Conservation (phyloP, 2,797 vertebrate genomes). For the Alca torda region DNA sequence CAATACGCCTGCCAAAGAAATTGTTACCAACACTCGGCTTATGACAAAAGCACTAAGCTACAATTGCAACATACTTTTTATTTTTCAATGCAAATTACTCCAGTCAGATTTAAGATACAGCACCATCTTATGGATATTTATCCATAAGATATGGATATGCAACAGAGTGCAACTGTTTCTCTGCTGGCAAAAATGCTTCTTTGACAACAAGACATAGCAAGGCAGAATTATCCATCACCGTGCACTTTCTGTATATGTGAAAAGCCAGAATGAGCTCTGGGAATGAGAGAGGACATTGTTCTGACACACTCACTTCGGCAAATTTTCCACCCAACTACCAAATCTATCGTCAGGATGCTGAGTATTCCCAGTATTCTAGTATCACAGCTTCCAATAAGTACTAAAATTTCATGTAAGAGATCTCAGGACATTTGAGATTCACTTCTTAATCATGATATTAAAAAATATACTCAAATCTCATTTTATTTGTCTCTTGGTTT, state of each 20-base stretch:
- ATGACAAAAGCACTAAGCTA: background rate
- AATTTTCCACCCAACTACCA: background rate
- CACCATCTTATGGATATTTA: constrained; percentile 81
- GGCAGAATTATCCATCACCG: background rate
- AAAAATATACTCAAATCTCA: background rate
- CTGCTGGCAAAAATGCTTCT: background rate
- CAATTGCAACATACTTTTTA: constrained; percentile 6
- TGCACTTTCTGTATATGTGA: background rate
- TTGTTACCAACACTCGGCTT: constrained; percentile 1
- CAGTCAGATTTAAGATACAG: constrained; percentile 77
- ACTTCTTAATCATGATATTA: background rate
- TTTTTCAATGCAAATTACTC: constrained; percentile 44
- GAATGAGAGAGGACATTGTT: background rate
- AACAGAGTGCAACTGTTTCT: background rate
- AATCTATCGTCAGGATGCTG: background rate
- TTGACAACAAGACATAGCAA: background rate
- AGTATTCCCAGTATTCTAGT: background rate
- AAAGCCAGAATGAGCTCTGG: background rate
- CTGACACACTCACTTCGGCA: background rate
- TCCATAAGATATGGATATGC: no score
- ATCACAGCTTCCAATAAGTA: background rate
- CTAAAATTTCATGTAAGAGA: background rate
- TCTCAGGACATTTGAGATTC: background rate
- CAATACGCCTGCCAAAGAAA: constrained; percentile 30
- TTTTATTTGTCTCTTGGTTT: background rate